A percentile compares a stretch with the other conserved stretches of the same genome.
phyloP scores from a whole-genome alignment of 2,113 vertebrate species.

The Strigops habroptila region DNA sequence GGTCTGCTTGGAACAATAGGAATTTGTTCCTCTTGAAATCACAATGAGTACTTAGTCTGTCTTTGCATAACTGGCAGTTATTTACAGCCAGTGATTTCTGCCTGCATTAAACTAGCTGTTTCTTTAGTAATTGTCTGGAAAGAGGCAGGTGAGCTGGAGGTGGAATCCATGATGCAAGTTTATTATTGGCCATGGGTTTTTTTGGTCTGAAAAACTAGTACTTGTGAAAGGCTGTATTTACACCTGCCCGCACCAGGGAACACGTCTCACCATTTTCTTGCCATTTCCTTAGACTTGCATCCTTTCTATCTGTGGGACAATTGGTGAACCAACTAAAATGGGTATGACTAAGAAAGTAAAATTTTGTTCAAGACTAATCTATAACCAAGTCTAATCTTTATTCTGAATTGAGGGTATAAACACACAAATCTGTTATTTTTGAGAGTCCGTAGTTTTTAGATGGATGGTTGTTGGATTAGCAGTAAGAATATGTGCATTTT shows the following conservation, averaged over 20 bases:
- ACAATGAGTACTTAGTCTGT: neutral
- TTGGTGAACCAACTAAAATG: neutral
- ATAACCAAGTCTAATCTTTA: neutral
- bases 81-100: neutral
- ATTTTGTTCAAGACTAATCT: neutral
- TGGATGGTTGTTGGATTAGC: neutral
- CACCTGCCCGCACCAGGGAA: rapidly evolving
- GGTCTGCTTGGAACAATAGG: neutral
- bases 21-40: neutral
- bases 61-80: neutral
- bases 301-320: neutral
- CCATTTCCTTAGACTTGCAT: neutral
- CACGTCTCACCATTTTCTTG: neutral
- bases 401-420: neutral
- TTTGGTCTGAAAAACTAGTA: neutral
- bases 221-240: neutral
- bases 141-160: neutral
- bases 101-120: neutral
- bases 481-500: neutral
- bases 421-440: neutral
- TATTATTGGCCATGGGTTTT: neutral
- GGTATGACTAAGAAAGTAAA: neutral
- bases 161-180: neutral
- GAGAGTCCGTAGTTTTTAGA: neutral
- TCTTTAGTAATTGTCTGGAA: neutral